Evolutionary conservation across 1,140 invertebrate species (phyloP).

Genomic region (Doryteuthis pealeii): DNA sequence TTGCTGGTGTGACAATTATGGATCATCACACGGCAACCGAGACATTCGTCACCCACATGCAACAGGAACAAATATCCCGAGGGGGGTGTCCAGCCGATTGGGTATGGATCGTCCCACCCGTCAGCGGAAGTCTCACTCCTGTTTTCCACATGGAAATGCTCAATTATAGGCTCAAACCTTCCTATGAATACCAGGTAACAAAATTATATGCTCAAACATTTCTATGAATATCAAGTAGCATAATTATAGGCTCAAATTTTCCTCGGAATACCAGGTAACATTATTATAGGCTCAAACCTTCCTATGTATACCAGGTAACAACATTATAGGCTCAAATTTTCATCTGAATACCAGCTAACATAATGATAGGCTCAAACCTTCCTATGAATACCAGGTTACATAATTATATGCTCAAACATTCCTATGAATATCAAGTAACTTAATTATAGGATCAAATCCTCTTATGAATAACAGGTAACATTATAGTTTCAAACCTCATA

Average conservation of each 20-base stretch:
- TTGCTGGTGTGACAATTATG: slow-evolving; percentile 84
- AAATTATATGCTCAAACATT: background rate
- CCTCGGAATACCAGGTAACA: no score
- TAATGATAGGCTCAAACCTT: slow-evolving; percentile 83
- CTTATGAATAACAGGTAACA: no score
- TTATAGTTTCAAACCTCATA: no score
- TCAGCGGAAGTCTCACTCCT: slow-evolving; percentile 82
- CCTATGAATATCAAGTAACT: no score
- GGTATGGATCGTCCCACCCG: slow-evolving; percentile 94
- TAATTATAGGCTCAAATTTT: no score
- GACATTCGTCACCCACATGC: slow-evolving; percentile 90
- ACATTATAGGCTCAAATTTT: no score
- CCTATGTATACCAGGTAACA: no score
- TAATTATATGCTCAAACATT: background rate
- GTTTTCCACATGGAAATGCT: slow-evolving; percentile 96
- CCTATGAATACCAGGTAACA: slow-evolving; percentile 72
- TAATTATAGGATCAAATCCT: no score
- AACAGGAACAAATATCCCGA: slow-evolving; percentile 83
- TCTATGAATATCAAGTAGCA: no score
- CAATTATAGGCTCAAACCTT: slow-evolving; percentile 82
- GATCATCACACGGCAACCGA: slow-evolving; percentile 92
- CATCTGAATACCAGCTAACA: no score
- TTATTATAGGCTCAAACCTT: no score
- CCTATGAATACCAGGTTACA: slow-evolving; percentile 72
- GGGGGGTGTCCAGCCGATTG: slow-evolving; percentile 92